These are phyloP conservation scores for Acanthiza pusilla DNA, from an alignment of 2,797 vertebrate genomes.

Conservation along the genomic window DNA sequence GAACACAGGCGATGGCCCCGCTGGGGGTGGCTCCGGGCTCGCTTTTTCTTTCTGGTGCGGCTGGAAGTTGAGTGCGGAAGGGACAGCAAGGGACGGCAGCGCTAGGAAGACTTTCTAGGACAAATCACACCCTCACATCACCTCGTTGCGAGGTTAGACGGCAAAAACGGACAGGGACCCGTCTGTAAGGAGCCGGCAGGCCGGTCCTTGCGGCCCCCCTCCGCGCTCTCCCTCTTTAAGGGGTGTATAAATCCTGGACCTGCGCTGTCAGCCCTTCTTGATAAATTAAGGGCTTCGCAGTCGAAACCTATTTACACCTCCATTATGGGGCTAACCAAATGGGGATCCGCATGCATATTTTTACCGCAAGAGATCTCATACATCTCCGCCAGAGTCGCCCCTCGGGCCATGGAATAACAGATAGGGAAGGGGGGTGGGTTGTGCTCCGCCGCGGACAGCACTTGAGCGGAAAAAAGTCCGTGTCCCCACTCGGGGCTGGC, in stretches of 20 bases:
- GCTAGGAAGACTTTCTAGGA: neutral
- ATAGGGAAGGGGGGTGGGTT: conserved; percentile 19
- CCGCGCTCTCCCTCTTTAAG: neutral
- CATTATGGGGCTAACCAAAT: conserved; percentile 80
- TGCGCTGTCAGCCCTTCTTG: conserved; percentile 71
- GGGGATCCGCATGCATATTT: conserved; percentile 83
- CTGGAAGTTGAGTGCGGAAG: neutral
- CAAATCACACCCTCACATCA: neutral
- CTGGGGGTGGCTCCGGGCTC: accelerated
- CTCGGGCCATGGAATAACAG: conserved; percentile 71
- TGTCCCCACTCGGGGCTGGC: conserved; percentile 73
- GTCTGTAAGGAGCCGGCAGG: neutral
- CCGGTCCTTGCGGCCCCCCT: neutral
- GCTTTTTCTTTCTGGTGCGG: neutral
- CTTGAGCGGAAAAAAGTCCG: conserved; percentile 70
- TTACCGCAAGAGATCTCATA: conserved; percentile 80
- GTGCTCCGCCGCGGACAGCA: conserved; percentile 67
- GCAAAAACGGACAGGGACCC: neutral
- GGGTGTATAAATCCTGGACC: neutral
- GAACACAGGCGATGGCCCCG: accelerated
- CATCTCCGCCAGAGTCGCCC: conserved; percentile 80
- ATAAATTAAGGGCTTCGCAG: conserved; percentile 80
- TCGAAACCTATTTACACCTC: conserved; percentile 83
- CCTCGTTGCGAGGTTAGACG: neutral
- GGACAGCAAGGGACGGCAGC: neutral